These are phyloP conservation scores for Acleris cristana DNA, from an alignment of 2,888 invertebrate genomes.

Conservation along the genomic window DNA sequence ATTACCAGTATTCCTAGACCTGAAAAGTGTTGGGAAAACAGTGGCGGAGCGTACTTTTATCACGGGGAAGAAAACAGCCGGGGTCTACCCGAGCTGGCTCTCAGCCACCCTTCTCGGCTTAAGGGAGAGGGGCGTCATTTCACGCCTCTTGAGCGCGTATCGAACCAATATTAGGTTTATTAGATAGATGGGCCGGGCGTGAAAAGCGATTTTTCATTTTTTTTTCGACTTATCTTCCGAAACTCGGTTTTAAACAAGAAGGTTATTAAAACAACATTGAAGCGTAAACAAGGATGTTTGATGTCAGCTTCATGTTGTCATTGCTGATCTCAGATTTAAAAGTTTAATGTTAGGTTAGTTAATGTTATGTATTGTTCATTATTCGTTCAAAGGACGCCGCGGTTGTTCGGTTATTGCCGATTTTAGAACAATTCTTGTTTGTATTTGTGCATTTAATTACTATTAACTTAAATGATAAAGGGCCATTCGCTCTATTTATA, in stretches of 20 bases:
- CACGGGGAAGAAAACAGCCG: conserved; percentile 52
- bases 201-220: conserved; percentile 72
- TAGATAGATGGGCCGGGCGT: conserved; percentile 75
- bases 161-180: conserved; percentile 82
- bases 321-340: too few species aligned
- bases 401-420: too few species aligned
- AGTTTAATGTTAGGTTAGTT: too few species aligned
- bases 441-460: too few species aligned
- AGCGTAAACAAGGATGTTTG: conserved; percentile 20
- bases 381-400: too few species aligned
- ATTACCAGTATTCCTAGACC: conserved; percentile 45
- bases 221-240: conserved; percentile 46
- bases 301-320: not conserved
- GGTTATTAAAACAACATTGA: conserved; percentile 34
- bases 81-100: conserved; percentile 60
- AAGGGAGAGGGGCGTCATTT: conserved; percentile 68
- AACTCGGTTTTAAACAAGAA: conserved; percentile 27
- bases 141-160: conserved; percentile 80
- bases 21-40: conserved; percentile 13
- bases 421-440: too few species aligned
- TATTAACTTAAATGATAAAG: too few species aligned
- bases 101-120: conserved; percentile 49
- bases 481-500: too few species aligned
- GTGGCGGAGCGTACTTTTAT: conserved; percentile 34
- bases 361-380: too few species aligned